Evolutionary conservation across 1,140 invertebrate genomes (phyloP), one percentile per base, ranked within the genome.

Genomic region (Asbolus verrucosus): DNA sequence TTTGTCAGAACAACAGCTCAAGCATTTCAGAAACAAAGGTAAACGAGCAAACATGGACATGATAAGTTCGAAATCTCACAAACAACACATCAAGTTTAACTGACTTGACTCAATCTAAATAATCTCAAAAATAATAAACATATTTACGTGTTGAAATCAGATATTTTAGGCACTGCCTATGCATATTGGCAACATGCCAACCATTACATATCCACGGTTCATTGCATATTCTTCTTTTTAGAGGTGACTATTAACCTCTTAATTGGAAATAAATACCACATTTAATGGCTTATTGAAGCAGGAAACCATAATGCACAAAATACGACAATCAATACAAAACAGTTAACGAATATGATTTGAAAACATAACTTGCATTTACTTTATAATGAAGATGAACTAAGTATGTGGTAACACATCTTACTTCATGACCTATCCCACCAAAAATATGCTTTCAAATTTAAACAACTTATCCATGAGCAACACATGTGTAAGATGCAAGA

Each of bases 1-100:
- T 75, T 74, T 75, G 69, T 78, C 75, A 80, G 77, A 80, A 79
- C 78, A 77, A 75, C 78, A 81, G 71, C 72, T 72, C 73, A 80
- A 74, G 75, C 78, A 79, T 65, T 78, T 75, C 41, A 77, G 70
- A 63, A 76, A 69, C 69, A 62, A 67, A 50, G 71, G 72, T 70
- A 77, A 70, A 72, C 72, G 74, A 67, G 70, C 72, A 66, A 66
- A 69, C 30, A 75, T 59, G 21, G 72, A 75, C 72, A 71, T 75
- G 14, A 59, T 36, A 4, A n/a, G 5, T 50, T 54, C 14, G 15
- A 16, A 43, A 38, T 38, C 4, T 38, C 33, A 38, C 39, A 18
- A 16, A 11, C 43, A 24, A 50, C 43, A 50, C 43, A 50, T 50
- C 43, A 11, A 50, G 19, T 50, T 27, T 36, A n/a, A 36, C 33